A percentile compares a stretch with the other conserved stretches of the same genome.
These are phyloP conservation scores for Chaetophractus vellerosus DNA, from an alignment of 2,797 vertebrate species.

Conservation along the genomic window DNA sequence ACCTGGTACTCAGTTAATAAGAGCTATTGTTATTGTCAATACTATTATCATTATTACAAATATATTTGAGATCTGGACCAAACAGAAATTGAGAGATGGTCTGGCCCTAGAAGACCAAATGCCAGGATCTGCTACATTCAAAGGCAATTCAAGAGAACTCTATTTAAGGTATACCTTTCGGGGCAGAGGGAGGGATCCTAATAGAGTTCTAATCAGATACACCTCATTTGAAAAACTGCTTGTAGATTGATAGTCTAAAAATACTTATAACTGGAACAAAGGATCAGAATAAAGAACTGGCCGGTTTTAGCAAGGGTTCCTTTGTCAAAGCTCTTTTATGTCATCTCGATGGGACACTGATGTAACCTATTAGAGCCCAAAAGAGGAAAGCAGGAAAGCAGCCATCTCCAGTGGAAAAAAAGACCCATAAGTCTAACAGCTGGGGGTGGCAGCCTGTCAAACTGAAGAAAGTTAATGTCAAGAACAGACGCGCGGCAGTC, in stretches of 20 bases:
- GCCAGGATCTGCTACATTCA: constrained; percentile 16
- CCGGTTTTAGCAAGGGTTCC: constrained; percentile 60
- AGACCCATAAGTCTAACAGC: constrained; percentile 90
- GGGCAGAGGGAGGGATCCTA: background rate
- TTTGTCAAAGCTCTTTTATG: constrained; percentile 80
- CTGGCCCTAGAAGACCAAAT: background rate
- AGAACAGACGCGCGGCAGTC: constrained; percentile 90
- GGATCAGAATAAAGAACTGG: constrained; percentile 54
- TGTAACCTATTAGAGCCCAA: constrained; percentile 82
- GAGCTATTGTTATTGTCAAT: background rate
- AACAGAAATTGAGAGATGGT: constrained; percentile 33
- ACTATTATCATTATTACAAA: constrained; percentile 45
- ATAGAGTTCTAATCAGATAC: constrained; percentile 2
- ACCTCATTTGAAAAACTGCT: constrained; percentile 4
- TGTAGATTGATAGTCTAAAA: background rate
- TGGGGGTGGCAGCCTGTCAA: constrained; percentile 91
- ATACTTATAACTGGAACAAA: constrained; percentile 44
- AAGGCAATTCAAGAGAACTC: constrained; percentile 3
- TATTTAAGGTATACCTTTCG: background rate
- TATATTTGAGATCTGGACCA: constrained; percentile 6
- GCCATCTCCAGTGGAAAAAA: constrained; percentile 83
- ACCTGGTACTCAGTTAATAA: background rate
- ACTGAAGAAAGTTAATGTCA: constrained; percentile 91
- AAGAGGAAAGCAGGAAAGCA: constrained; percentile 84
- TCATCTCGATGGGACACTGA: constrained; percentile 85